Base-by-base conservation (phyloP, 2,113 vertebrate species). In the Leptobrachium ailaonicum region DNA sequence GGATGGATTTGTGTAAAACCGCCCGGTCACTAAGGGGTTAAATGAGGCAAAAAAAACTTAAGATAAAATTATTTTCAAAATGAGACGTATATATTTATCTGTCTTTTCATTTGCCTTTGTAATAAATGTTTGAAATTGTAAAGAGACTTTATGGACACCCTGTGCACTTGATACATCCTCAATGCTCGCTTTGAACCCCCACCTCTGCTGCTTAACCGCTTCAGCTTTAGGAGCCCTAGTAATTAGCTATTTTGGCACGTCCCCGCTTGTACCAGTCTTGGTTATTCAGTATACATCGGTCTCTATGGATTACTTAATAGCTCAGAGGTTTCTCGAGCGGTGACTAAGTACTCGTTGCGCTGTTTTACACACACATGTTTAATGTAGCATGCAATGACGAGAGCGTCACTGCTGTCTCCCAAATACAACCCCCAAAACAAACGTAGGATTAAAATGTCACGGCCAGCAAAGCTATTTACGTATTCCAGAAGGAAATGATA, bases 401-500 rank as follows among this genome's bases (percentile, higher is more conserved):
- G 32, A 68, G 44, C 50, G 44, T 47, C 72, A 10, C 47, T 10
- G 71, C 6, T 63, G 20, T 41, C 53, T 41, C 20, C n/a, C 0
- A 13, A 40, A 79, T 1, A 12, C 77, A 14, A 71, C 78, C 78
- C 63, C 78, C 78, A 68, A 53, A 72, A 8, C 47, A 54, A 54
- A 56, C 73, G 47, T 69, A 63, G 78, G 71, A 73, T 64, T 67
- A 64, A 80, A 41, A 68, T 75, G 43, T 11, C 12, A 47, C 64
- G 72, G 66, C 44, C 79, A 40, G 58, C 42, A 13, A 63, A 41
- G 79, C 71, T 74, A 81, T 81, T 81, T 81, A 40, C 53, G 66
- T 60, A 66, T 62, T 64, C 60, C 79, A 75, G 20, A 69, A 20
- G 73, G 41, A 64, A 81, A 81, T 81, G 45, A 81, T 75, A 81